These are phyloP conservation scores for Zapus hudsonius DNA, from an alignment of 2,113 vertebrate genomes.

Conservation along the genomic window DNA sequence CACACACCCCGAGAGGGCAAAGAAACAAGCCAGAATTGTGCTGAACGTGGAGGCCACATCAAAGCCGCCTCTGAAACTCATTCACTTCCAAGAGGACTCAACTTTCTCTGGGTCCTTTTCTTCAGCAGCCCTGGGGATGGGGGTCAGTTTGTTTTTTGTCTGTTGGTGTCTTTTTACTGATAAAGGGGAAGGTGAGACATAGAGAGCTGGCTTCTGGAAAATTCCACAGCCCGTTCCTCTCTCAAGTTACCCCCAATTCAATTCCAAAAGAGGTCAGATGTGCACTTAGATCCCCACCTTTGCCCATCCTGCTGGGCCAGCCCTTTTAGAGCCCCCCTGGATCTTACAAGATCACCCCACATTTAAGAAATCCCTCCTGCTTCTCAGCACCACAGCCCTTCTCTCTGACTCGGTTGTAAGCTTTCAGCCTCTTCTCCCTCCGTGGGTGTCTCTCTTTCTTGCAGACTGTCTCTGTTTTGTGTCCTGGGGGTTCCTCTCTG, in stretches of 20 bases:
- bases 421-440: neutral
- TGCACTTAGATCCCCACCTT: neutral
- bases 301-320: neutral
- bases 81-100: neutral
- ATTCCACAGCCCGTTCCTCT: neutral
- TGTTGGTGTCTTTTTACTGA: slow-evolving; percentile 8
- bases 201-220: slow-evolving; percentile 24
- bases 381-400: rapidly evolving
- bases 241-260: neutral
- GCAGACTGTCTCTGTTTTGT: neutral
- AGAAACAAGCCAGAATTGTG: slow-evolving; percentile 49
- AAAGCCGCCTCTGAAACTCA: slow-evolving; percentile 11
- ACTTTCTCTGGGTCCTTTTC: slow-evolving; percentile 24
- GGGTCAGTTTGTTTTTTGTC: slow-evolving; percentile 38
- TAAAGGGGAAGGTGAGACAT: neutral
- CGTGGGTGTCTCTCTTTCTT: neutral
- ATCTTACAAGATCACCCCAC: rapidly evolving
- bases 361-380: neutral
- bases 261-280: neutral
- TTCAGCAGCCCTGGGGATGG: neutral
- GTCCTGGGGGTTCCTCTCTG: neutral
- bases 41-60: slow-evolving; percentile 22
- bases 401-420: rapidly evolving
- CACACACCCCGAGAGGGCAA: slow-evolving; percentile 11
- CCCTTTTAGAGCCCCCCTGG: too few species aligned